These are phyloP conservation scores for Tetramorium bicarinatum DNA, from an alignment of 2,888 invertebrate species.

Conservation along the genomic window DNA sequence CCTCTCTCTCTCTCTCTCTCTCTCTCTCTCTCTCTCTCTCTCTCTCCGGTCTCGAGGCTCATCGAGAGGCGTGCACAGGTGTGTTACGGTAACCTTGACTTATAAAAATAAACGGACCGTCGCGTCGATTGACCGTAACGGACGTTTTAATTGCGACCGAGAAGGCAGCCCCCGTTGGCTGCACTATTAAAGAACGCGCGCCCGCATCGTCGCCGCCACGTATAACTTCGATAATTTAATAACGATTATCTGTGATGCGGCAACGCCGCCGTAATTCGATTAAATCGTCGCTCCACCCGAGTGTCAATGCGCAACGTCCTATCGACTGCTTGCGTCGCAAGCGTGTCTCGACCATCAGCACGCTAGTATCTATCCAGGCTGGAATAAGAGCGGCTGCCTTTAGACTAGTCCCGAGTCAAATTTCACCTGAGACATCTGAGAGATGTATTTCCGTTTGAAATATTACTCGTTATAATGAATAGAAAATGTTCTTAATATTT, in stretches of 20 bases:
- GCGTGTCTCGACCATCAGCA: slow-evolving; percentile 51
- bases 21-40: background rate
- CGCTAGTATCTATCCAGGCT: slow-evolving; percentile 3
- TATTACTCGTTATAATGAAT: background rate
- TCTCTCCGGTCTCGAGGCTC: background rate
- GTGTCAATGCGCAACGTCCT: slow-evolving; percentile 58
- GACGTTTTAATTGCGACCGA: slow-evolving; percentile 69
- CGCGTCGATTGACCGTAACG: slow-evolving; percentile 71
- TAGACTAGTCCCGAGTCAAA: slow-evolving; percentile 1
- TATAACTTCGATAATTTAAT: slow-evolving; percentile 57
- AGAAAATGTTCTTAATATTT: background rate
- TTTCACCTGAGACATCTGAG: background rate
- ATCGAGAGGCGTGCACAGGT: slow-evolving; percentile 65
- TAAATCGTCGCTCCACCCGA: slow-evolving; percentile 58
- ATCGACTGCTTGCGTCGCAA: slow-evolving; percentile 55
- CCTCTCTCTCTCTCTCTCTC: background rate
- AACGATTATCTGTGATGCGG: slow-evolving; percentile 58
- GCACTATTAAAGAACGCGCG: slow-evolving; percentile 54
- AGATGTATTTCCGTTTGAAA: background rate
- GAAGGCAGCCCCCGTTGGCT: slow-evolving; percentile 50
- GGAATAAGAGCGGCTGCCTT: slow-evolving; percentile 12
- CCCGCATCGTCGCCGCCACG: slow-evolving; percentile 44
- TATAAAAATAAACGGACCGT: slow-evolving; percentile 73
- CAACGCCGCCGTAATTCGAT: slow-evolving; percentile 55
- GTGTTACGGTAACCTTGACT: slow-evolving; percentile 75